Evolutionary conservation across 2,888 invertebrate species (phyloP).

Genomic region (Spisula subtruncata): DNA sequence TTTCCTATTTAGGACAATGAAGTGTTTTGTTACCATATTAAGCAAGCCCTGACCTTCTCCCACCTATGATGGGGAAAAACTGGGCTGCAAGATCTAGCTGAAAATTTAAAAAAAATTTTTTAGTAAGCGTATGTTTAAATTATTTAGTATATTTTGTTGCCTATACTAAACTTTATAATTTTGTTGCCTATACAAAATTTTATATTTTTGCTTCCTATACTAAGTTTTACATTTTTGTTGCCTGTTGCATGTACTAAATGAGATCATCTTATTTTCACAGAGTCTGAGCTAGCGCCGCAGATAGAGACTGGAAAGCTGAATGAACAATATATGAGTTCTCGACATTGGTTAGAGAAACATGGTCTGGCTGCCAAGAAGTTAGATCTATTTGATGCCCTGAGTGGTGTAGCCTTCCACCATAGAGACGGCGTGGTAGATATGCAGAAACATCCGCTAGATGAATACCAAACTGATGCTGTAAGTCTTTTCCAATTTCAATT

Average conservation of each 20-base stretch:
- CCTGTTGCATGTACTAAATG: background rate
- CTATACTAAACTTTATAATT: too few species aligned
- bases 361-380: constrained; percentile 86
- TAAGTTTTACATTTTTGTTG: too few species aligned
- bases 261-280: constrained; percentile 48
- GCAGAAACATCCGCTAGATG: constrained; percentile 79
- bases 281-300: constrained; percentile 70
- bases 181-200: too few species aligned
- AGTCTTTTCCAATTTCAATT: constrained; percentile 64
- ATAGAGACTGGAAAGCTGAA: constrained; percentile 67
- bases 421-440: constrained; percentile 86
- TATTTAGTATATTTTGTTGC: background rate
- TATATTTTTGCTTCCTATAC: too few species aligned
- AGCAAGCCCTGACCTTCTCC: too few species aligned
- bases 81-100: too few species aligned
- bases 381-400: constrained; percentile 85
- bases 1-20: too few species aligned
- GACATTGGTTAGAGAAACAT: constrained; percentile 86
- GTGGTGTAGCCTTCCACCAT: constrained; percentile 87
- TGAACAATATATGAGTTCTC: constrained; percentile 87
- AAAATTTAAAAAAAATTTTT: too few species aligned
- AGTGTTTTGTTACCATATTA: too few species aligned
- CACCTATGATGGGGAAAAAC: too few species aligned
- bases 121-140: too few species aligned
- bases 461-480: constrained; percentile 86